Evolutionary conservation across 2,888 invertebrate species (phyloP).

Genomic region (Drosophila quinaria): DNA sequence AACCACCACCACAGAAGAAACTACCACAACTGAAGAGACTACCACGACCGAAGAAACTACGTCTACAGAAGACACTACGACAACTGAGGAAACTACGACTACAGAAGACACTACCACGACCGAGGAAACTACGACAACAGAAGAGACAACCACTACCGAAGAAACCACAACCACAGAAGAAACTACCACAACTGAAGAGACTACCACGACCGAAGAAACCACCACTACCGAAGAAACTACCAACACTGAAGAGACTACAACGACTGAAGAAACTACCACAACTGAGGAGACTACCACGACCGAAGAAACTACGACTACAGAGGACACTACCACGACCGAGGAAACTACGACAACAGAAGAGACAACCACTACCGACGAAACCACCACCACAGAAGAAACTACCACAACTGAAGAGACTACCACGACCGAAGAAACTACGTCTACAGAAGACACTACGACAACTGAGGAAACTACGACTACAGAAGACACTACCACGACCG

Average conservation of each 20-base stretch:
- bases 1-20: background rate
- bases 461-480: background rate
- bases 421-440: background rate
- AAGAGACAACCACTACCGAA: background rate
- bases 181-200: background rate
- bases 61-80: background rate
- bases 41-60: background rate
- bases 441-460: background rate
- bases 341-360: slow-evolving; percentile 2
- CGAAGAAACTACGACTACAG: background rate
- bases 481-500: background rate
- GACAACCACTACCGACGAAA: background rate
- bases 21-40: background rate
- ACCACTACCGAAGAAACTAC: too few relatives aligned
- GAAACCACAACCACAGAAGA: background rate
- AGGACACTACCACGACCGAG: background rate
- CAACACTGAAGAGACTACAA: background rate
- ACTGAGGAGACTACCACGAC: background rate
- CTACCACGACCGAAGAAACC: too few relatives aligned
- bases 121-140: slow-evolving; percentile 3
- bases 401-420: slow-evolving; percentile 1
- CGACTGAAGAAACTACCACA: background rate
- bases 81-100: background rate
- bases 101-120: background rate
- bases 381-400: background rate